Evolutionary conservation across 2,888 invertebrate genomes (phyloP).

Genomic region (Callosobruchus maculatus): DNA sequence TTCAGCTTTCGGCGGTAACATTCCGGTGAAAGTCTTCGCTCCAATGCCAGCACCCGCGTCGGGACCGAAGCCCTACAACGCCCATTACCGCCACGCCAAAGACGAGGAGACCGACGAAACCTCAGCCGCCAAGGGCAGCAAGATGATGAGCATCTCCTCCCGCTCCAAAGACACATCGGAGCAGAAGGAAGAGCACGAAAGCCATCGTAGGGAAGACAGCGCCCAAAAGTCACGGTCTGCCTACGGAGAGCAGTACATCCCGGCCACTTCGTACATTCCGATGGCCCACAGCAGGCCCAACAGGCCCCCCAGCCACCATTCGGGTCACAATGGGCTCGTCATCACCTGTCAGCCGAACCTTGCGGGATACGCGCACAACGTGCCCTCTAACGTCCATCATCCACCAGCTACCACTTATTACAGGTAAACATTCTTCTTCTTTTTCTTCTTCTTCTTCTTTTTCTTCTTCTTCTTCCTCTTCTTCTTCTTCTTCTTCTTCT

Average conservation of each 20-base stretch:
- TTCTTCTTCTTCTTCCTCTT: no score
- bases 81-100: not conserved
- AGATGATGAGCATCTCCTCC: not conserved
- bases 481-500: no score
- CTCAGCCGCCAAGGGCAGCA: not conserved
- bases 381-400: slow-evolving; percentile 14
- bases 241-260: not conserved
- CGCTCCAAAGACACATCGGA: not conserved
- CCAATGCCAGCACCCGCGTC: slow-evolving; percentile 18
- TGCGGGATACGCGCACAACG: slow-evolving; percentile 42
- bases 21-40: slow-evolving; percentile 1
- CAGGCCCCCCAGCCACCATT: slow-evolving; percentile 21
- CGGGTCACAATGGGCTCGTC: slow-evolving; percentile 41
- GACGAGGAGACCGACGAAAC: not conserved
- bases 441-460: no score
- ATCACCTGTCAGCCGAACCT: slow-evolving; percentile 48
- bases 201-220: no score
- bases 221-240: not conserved
- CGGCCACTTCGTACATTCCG: slow-evolving; percentile 5
- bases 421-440: not conserved
- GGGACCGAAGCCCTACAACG: slow-evolving; percentile 7
- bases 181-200: not conserved
- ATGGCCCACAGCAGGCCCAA: slow-evolving; percentile 5
- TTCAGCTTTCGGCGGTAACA: not conserved
- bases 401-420: slow-evolving; percentile 8